Evolutionary conservation across 2,113 vertebrate species (phyloP), one percentile per base, ranked within the genome.

Genomic region (Ondatra zibethicus): DNA sequence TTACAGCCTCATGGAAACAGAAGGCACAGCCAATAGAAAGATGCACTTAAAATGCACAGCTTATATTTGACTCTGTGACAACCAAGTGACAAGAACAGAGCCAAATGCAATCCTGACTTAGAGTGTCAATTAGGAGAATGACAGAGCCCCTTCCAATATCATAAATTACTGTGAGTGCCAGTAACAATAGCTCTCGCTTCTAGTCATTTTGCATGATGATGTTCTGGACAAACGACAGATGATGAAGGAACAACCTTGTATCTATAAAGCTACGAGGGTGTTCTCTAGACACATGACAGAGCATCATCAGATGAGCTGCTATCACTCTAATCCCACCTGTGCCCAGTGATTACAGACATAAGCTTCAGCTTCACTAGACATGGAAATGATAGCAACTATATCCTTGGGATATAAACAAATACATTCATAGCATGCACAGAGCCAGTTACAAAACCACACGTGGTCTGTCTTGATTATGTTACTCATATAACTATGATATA

Each of bases 121-220:
- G 66, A 97, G 72, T 12, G 66, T 94, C 95, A 96, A 87, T 98
- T 98, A 96, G 86, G 82, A 97, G 98, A 97, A 97, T 63, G 92
- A 82, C 96, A 70, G 88, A 97, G 95, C 31, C 65, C 91, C 98
- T 97, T 97, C 88, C 93, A 97, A 88, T 87, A 66, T 63, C 96
- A 92, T 96, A 94, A 98, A 96, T 97, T 97, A 94, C 84, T 96
- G 93, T 75, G 75, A 95, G 33, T 84, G 73, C 89, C 77, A 93
- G 88, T 23, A 86, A 98, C 86, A 96, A 97, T 97, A 97, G 94
- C 96, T 91, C 16, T 4, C 0, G 6, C 72, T 96, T 84, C 92
- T 58, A 96, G 89, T 96, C 97, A 98, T 97, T 97, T 97, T 97
- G 47, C 36, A 42, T 97, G 89, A 97, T 96, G 98, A 97, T 94